A percentile compares a stretch with the other conserved stretches of the same genome.
Conservation (phyloP, 2,888 invertebrate genomes). For the Mesoligia furuncula region DNA sequence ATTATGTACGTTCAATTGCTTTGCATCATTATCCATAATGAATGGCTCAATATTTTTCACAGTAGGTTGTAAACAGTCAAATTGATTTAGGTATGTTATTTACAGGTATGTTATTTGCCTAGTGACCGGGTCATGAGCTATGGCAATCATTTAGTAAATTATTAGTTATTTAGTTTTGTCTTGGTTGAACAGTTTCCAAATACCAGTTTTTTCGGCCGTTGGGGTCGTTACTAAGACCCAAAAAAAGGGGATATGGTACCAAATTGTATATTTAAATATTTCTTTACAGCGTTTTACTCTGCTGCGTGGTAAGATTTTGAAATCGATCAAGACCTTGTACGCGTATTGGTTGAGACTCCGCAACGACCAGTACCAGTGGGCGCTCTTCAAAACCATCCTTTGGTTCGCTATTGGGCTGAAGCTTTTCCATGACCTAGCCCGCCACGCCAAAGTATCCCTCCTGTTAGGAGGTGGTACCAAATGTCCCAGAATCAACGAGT, state of each 20-base stretch:
- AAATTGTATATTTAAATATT: background rate
- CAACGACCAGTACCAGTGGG: slow-evolving; percentile 71
- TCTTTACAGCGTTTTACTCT: slow-evolving; percentile 22
- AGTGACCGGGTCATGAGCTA: too few species aligned
- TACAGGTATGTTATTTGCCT: too few species aligned
- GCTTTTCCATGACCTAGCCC: slow-evolving; percentile 73
- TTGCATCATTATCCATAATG: slow-evolving; percentile 4
- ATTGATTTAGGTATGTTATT: slow-evolving; percentile 1
- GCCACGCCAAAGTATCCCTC: slow-evolving; percentile 59
- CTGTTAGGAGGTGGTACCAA: background rate
- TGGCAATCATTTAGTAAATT: background rate
- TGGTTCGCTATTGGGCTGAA: slow-evolving; percentile 77
- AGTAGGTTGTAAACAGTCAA: background rate
- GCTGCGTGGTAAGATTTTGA: slow-evolving; percentile 8
- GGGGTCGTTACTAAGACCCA: background rate
- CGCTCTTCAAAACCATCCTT: slow-evolving; percentile 73
- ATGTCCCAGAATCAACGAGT: background rate
- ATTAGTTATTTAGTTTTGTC: background rate
- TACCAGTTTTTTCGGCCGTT: background rate
- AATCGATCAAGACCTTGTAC: background rate
- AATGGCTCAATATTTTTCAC: background rate
- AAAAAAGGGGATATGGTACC: background rate
- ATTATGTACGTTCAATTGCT: slow-evolving; percentile 19
- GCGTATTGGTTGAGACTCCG: slow-evolving; percentile 66
- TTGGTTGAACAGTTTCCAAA: background rate